Base-by-base conservation (phyloP, 2,888 invertebrate species). In the Calliphora vomitoria region DNA sequence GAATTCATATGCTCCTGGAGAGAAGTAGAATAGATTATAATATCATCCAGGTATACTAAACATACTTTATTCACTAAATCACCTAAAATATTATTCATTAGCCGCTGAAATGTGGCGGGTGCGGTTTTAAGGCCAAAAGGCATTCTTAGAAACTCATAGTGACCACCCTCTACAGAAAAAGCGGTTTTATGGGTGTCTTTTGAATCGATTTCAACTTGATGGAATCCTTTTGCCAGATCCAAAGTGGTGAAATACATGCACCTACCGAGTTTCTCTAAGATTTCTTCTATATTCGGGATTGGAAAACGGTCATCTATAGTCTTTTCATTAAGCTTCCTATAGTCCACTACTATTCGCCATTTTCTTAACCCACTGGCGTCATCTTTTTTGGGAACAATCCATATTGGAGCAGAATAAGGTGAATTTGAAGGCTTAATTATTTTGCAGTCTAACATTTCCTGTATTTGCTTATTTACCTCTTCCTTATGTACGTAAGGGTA, bases 261-360 rank as follows among this genome's bases (percentile, higher is more conserved):
- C 38, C 71, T 75, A 1, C 71, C 81, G 15, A 85, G 44, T 55
- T 81, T 81, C 31, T 85, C 80, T 11, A 85, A 55, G n/a, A 85
- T 85, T 68, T 85, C 81, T 1, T 76, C 64, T 0, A 85, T 85
- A 53, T 85, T 85, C 15, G 80, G 80, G 4, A 85, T 74, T 4
- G 80, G 85, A 68, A 64, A 85, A 31, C 62, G 44, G 60, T 85
- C 80, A 13, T 55, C 74, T 13, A 84, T 35, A n/a, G 75, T 85
- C 18, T 75, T 66, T 18, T 66, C 71, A 35, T 79, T 72, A 15
- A 79, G 66, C 20, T 72, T 84, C 13, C 83, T 60, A 18, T 72
- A 84, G 15, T 84, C 83, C 11, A 83, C 60, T 41, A 78, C 78
- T 4, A 84, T 20, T 18, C 78, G 38, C 78, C 83, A 78, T 41